phyloP scores from a whole-genome alignment of 2,113 vertebrate genomes.

The Camarhynchus parvulus region DNA sequence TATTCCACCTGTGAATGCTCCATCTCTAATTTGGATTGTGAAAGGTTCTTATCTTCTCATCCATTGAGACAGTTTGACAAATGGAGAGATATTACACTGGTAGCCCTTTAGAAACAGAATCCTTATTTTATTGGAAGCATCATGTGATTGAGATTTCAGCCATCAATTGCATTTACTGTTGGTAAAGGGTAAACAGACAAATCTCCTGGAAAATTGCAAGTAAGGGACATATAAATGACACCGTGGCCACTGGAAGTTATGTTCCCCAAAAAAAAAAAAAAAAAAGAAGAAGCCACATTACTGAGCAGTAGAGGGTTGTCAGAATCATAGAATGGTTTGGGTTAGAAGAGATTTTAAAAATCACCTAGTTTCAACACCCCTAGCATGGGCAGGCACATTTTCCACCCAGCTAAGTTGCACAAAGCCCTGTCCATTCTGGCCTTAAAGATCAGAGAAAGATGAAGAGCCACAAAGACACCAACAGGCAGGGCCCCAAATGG shows the following conservation, averaged over 20 bases:
- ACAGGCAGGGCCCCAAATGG: background rate
- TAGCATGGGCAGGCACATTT: background rate
- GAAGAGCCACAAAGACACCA: background rate
- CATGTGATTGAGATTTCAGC: background rate
- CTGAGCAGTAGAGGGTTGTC: background rate
- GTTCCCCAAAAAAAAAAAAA: background rate
- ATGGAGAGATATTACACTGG: background rate
- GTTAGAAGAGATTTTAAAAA: background rate
- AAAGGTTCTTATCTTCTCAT: background rate
- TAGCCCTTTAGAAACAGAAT: background rate
- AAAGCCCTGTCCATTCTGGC: background rate
- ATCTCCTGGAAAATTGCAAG: conserved; percentile 4
- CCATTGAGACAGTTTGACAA: background rate
- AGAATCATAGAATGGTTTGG: background rate
- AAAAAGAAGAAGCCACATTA: background rate
- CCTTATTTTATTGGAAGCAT: background rate
- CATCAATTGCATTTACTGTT: background rate
- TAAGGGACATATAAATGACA: background rate
- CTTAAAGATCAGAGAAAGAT: background rate
- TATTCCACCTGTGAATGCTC: background rate
- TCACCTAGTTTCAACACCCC: background rate
- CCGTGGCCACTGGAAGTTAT: background rate
- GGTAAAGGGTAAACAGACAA: background rate
- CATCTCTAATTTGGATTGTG: background rate
- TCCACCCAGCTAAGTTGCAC: background rate